Percentiles rank a stretch among this genome's conserved stretches.
Evolutionary conservation across 2,797 vertebrate genomes (phyloP).

Genomic region (Megaceryle alcyon): DNA sequence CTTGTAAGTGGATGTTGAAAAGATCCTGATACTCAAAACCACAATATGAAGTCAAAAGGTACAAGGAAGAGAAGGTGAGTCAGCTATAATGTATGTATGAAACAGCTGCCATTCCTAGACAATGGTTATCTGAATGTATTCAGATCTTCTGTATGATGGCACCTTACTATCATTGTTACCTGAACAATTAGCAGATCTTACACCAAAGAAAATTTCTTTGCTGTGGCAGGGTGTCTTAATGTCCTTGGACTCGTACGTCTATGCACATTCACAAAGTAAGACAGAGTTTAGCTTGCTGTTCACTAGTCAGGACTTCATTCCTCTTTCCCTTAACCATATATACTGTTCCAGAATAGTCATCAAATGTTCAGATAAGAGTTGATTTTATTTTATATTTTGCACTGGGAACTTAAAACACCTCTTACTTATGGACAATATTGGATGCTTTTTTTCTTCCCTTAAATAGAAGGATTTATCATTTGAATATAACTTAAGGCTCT

Average conservation of each 20-base stretch:
- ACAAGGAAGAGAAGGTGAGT: too few species aligned
- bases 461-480: neutral
- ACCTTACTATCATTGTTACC: neutral
- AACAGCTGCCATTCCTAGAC: neutral
- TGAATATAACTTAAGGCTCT: neutral
- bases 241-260: neutral
- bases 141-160: neutral
- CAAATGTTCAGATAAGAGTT: neutral
- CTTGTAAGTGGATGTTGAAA: neutral
- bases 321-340: neutral
- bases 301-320: neutral
- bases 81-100: neutral
- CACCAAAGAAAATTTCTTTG: too few species aligned
- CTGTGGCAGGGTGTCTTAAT: neutral
- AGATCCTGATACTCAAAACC: neutral
- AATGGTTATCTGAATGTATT: neutral
- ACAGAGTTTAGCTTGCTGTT: neutral
- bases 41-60: too few species aligned
- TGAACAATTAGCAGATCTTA: too few species aligned
- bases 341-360: neutral
- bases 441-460: neutral
- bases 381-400: neutral
- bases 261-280: neutral
- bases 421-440: neutral
- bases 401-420: neutral